Conservation (phyloP, 2,797 vertebrate genomes). For the Caiman crocodilus region DNA sequence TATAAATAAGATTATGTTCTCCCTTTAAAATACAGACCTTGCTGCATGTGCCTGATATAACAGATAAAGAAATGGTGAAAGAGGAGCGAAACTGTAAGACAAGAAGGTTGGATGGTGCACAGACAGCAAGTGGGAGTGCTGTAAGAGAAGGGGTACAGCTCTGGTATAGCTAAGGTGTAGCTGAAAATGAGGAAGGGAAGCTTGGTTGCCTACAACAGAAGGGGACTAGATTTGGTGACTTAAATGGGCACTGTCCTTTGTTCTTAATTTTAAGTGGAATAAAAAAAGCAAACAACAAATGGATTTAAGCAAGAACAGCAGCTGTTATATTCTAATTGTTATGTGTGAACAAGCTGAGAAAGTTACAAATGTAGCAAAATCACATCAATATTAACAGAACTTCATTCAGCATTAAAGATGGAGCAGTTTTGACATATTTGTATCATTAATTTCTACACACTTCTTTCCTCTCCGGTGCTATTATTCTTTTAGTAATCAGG, state of each 20-base stretch:
- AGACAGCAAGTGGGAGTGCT: background rate
- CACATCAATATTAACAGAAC: no score
- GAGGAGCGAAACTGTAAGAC: background rate
- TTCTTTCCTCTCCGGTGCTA: no score
- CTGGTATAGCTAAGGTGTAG: background rate
- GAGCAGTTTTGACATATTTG: no score
- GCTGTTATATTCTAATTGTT: no score
- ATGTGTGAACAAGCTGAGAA: no score
- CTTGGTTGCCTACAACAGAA: background rate
- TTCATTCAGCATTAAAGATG: no score
- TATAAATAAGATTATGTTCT: background rate
- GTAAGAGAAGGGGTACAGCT: background rate
- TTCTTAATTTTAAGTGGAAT: background rate
- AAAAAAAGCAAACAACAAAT: background rate
- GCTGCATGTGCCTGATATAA: background rate
- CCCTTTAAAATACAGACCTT: background rate
- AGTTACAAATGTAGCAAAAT: no score
- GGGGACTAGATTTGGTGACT: no score
- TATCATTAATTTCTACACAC: no score
- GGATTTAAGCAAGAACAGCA: background rate
- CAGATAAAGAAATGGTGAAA: background rate
- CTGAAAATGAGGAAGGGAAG: background rate
- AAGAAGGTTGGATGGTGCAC: background rate
- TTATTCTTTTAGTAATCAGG: no score
- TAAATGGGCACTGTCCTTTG: no score